Evolutionary conservation across 2,888 invertebrate species (phyloP).

Genomic region (Heliconius sara): DNA sequence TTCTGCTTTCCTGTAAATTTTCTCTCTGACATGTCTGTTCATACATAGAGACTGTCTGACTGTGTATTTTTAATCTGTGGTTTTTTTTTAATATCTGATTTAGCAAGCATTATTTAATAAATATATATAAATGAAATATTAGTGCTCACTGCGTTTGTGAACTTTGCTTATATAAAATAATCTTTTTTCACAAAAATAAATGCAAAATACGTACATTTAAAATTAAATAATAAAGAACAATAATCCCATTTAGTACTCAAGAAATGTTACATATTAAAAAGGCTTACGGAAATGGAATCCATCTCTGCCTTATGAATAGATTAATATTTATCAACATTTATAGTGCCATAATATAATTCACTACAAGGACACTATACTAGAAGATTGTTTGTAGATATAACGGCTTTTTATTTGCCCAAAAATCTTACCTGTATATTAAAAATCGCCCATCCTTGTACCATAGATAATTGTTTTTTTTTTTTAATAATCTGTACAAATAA

Average conservation of each 20-base stretch:
- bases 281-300: not conserved
- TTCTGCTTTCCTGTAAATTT: no score
- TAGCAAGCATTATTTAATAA: not conserved
- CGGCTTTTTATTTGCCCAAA: not conserved
- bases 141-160: not conserved
- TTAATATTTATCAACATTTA: constrained; percentile 8
- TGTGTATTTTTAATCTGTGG: not conserved
- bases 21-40: no score
- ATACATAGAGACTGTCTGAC: no score
- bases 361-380: constrained; percentile 17
- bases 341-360: constrained; percentile 21
- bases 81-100: not conserved
- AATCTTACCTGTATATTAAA: constrained; percentile 11
- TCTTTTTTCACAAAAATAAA: not conserved
- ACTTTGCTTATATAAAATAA: not conserved
- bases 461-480: not conserved
- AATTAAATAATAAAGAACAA: not conserved
- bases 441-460: not conserved
- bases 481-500: not conserved
- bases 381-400: constrained; percentile 2
- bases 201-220: not conserved
- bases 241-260: not conserved
- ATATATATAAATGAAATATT: not conserved
- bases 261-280: constrained; percentile 1
- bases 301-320: constrained; percentile 6